phyloP scores from a whole-genome alignment of 2,113 vertebrate genomes.

The Microcebus ravelobensis region DNA sequence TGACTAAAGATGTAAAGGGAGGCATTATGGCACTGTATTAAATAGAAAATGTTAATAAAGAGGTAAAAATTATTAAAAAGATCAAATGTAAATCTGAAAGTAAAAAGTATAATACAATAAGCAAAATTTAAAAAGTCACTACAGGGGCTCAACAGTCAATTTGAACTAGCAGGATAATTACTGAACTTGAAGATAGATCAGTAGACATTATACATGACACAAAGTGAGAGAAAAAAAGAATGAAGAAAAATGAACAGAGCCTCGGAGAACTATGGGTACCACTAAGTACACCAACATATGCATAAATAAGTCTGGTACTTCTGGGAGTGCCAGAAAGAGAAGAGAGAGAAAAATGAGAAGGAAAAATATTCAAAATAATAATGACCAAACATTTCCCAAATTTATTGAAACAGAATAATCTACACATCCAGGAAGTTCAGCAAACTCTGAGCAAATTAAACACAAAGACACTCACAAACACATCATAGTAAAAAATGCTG shows the following conservation, averaged over 20 bases:
- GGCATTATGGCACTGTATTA: background rate
- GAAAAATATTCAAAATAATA: constrained; percentile 5
- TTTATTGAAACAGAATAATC: background rate
- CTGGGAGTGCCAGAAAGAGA: background rate
- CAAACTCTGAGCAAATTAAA: background rate
- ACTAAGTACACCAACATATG: background rate
- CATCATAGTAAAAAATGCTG: background rate
- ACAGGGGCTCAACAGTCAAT: background rate
- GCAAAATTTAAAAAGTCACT: background rate
- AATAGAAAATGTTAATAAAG: background rate
- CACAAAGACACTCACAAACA: background rate
- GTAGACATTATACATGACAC: background rate
- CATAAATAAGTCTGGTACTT: background rate
- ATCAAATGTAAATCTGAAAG: background rate
- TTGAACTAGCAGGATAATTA: background rate
- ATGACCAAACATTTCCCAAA: background rate
- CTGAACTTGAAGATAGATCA: background rate
- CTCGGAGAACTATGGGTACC: background rate
- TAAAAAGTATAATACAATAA: background rate
- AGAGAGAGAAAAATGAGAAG: background rate
- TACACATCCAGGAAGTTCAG: background rate
- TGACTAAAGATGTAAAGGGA: background rate
- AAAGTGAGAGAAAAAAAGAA: background rate
- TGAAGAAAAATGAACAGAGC: background rate
- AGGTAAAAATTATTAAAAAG: background rate